These are phyloP conservation scores for Hylaeus anthracinus DNA, from an alignment of 1,140 invertebrate genomes.

Conservation along the genomic window DNA sequence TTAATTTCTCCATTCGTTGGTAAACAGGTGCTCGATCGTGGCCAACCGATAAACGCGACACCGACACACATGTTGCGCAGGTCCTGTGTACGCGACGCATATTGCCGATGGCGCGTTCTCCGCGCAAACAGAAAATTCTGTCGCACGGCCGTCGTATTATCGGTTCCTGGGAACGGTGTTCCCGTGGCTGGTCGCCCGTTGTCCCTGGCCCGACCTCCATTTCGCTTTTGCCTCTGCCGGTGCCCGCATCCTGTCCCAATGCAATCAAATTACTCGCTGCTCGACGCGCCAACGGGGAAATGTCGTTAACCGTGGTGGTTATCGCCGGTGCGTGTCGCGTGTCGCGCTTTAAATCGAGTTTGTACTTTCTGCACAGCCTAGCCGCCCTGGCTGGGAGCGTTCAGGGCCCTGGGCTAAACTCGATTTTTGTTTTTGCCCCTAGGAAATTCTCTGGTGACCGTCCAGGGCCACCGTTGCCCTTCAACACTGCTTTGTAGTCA, in stretches of 20 bases:
- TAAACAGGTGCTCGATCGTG: neutral
- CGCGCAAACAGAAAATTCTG: constrained; percentile 60
- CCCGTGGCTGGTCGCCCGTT: neutral
- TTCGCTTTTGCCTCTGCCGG: constrained; percentile 15
- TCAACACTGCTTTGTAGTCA: neutral
- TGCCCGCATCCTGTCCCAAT: constrained; percentile 63
- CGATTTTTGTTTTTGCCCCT: constrained; percentile 60
- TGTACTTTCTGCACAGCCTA: constrained; percentile 65
- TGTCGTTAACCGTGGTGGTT: constrained; percentile 78
- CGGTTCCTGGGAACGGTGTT: constrained; percentile 40
- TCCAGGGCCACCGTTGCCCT: neutral
- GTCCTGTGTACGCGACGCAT: neutral
- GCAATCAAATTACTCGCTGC: constrained; percentile 77
- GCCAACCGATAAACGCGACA: neutral
- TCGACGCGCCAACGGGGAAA: constrained; percentile 77
- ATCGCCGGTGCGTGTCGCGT: constrained; percentile 76
- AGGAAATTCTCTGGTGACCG: constrained; percentile 49
- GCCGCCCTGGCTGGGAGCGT: constrained; percentile 42
- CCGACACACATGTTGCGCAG: too few relatives aligned
- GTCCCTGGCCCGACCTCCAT: neutral
- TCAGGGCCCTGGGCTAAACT: constrained; percentile 38
- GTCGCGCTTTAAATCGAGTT: constrained; percentile 77
- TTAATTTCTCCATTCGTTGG: neutral
- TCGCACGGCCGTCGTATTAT: constrained; percentile 61
- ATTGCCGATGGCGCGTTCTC: neutral